Percentiles rank a stretch among this genome's conserved stretches.
These are phyloP conservation scores for Zoanthus sociatus DNA, from an alignment of 92 coral and sea anemone species.

Conservation along the genomic window DNA sequence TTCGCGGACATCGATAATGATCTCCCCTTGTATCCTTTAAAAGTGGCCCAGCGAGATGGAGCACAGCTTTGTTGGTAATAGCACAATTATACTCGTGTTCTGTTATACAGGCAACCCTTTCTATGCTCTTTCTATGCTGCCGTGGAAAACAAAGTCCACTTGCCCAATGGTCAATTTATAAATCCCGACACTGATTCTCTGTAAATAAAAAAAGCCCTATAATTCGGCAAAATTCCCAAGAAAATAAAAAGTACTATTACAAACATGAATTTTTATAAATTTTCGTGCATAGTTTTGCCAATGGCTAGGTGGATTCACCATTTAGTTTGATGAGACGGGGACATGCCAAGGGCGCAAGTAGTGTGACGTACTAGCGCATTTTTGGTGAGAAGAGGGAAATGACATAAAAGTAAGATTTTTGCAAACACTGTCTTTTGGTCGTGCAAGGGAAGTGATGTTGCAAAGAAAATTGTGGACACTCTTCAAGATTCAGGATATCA, in stretches of 20 bases:
- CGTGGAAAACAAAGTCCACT: conserved; percentile 15
- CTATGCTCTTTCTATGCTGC: neutral
- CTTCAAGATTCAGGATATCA: neutral
- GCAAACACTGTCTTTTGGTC: neutral
- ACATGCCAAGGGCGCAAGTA: conserved; percentile 3
- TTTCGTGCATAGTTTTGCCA: too few relatives aligned
- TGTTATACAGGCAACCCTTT: conserved; percentile 2
- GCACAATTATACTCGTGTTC: conserved; percentile 27
- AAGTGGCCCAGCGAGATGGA: too few relatives aligned
- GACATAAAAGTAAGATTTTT: neutral
- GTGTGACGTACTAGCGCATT: neutral
- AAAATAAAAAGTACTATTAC: too few relatives aligned
- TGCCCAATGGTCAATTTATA: too few relatives aligned
- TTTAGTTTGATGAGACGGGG: conserved; percentile 12
- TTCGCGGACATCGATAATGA: too few relatives aligned
- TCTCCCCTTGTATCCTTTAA: too few relatives aligned
- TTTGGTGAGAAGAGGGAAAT: neutral
- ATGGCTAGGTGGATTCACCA: neutral
- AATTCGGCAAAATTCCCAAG: too few relatives aligned
- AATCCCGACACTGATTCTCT: too few relatives aligned
- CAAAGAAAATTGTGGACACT: neutral
- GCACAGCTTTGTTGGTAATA: conserved; percentile 22
- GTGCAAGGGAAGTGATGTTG: neutral
- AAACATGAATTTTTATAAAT: too few relatives aligned
- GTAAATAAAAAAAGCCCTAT: too few relatives aligned